A percentile compares a stretch with the other conserved stretches of the same genome.
Conservation (phyloP, 1,140 invertebrate genomes). For the Lanistes nyassanus region DNA sequence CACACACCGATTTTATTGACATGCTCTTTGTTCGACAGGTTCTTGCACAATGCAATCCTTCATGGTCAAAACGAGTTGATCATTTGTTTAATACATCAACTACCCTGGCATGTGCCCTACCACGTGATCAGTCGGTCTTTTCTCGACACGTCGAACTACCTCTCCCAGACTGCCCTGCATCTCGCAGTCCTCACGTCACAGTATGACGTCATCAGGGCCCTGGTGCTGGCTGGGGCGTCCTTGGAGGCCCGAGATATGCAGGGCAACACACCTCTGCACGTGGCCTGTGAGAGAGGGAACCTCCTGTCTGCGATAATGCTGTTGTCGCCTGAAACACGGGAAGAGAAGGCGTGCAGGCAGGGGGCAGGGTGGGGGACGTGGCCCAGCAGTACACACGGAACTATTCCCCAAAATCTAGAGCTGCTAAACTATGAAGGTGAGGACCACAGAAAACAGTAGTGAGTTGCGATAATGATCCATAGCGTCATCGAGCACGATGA, state of each 20-base stretch:
- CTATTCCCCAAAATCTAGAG: slow-evolving; percentile 69
- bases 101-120: slow-evolving; percentile 21
- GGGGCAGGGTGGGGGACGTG: background rate
- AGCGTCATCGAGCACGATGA: too few species aligned
- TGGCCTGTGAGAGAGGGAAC: slow-evolving; percentile 80
- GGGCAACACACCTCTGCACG: slow-evolving; percentile 78
- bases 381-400: slow-evolving; percentile 65
- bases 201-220: slow-evolving; percentile 71
- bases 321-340: slow-evolving; percentile 21
- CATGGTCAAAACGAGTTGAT: background rate
- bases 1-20: too few species aligned
- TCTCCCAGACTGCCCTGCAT: slow-evolving; percentile 74
- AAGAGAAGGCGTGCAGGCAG: background rate
- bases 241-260: slow-evolving; percentile 33
- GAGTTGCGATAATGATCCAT: too few species aligned
- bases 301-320: slow-evolving; percentile 71
- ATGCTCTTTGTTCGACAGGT: slow-evolving; percentile 16
- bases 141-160: slow-evolving; percentile 28
- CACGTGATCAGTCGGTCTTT: background rate
- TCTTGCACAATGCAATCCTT: slow-evolving; percentile 29
- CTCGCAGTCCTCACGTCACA: slow-evolving; percentile 77
- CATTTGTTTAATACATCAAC: background rate
- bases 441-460: slow-evolving; percentile 57
- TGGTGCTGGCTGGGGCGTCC: slow-evolving; percentile 77
- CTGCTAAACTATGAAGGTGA: slow-evolving; percentile 82